These are phyloP conservation scores for Peromyscus nudipes DNA, from an alignment of 2,797 vertebrate species.

Conservation along the genomic window DNA sequence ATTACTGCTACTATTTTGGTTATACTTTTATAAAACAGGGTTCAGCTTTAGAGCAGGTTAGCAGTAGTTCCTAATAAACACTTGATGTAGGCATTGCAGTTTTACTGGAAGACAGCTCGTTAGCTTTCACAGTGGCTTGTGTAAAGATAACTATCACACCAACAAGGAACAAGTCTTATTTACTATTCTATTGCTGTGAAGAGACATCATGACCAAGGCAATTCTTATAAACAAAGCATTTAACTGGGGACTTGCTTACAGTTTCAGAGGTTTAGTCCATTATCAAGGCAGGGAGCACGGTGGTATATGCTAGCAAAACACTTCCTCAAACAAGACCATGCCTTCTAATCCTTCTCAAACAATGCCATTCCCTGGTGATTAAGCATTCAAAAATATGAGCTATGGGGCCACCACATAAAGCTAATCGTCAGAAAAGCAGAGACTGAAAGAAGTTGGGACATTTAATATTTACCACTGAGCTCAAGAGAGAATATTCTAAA, in stretches of 20 bases:
- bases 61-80: slow-evolving; percentile 17
- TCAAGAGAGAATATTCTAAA: slow-evolving; percentile 10
- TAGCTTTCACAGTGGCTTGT: neutral
- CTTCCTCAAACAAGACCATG: neutral
- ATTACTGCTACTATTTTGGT: neutral
- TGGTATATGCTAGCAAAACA: neutral
- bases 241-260: neutral
- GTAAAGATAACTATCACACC: neutral
- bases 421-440: slow-evolving; percentile 11
- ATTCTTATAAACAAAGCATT: neutral
- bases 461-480: neutral
- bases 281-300: neutral
- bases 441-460: neutral
- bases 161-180: neutral
- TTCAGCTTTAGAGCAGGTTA: neutral
- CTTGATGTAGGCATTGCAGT: neutral
- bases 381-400: neutral
- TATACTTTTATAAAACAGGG: neutral
- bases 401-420: neutral
- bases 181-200: neutral
- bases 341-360: neutral
- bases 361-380: neutral
- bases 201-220: neutral
- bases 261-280: neutral
- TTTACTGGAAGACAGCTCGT: slow-evolving; percentile 12